These are phyloP conservation scores for Fundulus diaphanus DNA, from an alignment of 2,797 vertebrate genomes.

Conservation along the genomic window DNA sequence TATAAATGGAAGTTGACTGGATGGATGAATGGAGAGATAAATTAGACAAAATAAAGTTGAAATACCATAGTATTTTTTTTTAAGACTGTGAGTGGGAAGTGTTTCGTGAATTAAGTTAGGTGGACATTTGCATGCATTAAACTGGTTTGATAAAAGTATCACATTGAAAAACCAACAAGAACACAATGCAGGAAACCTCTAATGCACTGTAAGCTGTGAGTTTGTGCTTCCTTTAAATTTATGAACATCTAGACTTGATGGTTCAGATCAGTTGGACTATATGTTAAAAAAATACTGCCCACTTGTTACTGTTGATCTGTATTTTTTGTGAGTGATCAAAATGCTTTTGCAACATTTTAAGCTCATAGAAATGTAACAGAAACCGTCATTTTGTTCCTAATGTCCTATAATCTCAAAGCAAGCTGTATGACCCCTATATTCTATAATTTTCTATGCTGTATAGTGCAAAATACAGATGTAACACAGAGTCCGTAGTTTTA, in stretches of 20 bases:
- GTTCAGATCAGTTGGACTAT: neutral
- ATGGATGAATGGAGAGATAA: neutral
- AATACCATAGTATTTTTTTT: neutral
- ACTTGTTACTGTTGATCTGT: neutral
- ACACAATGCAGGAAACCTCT: neutral
- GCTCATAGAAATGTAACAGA: neutral
- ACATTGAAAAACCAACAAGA: neutral
- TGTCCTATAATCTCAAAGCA: neutral
- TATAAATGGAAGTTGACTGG: neutral
- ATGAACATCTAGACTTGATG: neutral
- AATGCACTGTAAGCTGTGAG: neutral
- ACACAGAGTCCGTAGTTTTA: neutral
- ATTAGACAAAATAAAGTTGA: neutral
- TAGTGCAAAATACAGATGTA: neutral
- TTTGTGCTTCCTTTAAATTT: neutral
- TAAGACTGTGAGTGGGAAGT: neutral
- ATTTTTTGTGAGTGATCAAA: neutral
- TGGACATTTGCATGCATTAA: no score
- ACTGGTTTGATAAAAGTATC: no score
- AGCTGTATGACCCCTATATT: neutral
- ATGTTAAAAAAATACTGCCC: neutral
- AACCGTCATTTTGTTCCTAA: slow-evolving; percentile 1
- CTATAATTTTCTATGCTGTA: neutral
- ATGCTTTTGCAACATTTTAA: neutral
- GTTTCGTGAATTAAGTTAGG: no score